Percentiles rank a stretch among this genome's conserved stretches.
Evolutionary conservation across 2,888 invertebrate species (phyloP).

Genomic region (Automeris io): DNA sequence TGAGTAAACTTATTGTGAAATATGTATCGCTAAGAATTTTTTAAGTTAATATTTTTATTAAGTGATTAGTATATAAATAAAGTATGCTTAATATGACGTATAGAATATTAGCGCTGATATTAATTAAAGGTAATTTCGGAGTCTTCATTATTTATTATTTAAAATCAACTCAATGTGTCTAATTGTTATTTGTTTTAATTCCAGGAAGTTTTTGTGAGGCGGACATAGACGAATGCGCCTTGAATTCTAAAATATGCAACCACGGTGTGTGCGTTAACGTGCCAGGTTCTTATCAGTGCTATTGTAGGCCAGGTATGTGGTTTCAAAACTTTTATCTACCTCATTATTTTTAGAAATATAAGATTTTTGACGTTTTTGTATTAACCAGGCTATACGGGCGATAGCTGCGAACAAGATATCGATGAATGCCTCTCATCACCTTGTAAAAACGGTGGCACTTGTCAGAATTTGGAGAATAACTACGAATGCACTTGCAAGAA

Average conservation of each 20-base stretch:
- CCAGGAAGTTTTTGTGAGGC: constrained; percentile 74
- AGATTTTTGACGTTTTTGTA: constrained; percentile 2
- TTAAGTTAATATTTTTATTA: constrained; percentile 10
- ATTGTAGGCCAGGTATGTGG: constrained; percentile 83
- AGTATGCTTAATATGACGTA: constrained; percentile 17
- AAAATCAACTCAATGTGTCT: too few relatives aligned
- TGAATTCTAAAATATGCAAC: constrained; percentile 81
- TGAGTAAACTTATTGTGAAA: constrained; percentile 40
- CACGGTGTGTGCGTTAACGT: constrained; percentile 89
- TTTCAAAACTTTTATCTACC: constrained; percentile 1
- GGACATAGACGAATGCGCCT: constrained; percentile 86
- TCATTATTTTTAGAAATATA: too few relatives aligned
- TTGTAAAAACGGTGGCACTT: constrained; percentile 89
- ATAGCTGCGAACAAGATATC: constrained; percentile 89
- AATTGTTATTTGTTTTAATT: constrained; percentile 17
- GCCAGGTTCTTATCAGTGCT: constrained; percentile 87
- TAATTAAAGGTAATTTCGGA: constrained; percentile 25
- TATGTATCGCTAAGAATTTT: constrained; percentile 24
- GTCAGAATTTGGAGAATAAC: constrained; percentile 88
- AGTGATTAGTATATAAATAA: constrained; percentile 7
- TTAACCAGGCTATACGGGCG: constrained; percentile 83
- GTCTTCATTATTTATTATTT: constrained; percentile 5
- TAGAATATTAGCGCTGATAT: constrained; percentile 16
- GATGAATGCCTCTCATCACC: constrained; percentile 92
- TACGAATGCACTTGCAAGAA: constrained; percentile 89